A percentile compares a stretch with the other conserved stretches of the same genome.
Evolutionary conservation across 2,888 invertebrate genomes (phyloP).

Genomic region (Elmis aenea): DNA sequence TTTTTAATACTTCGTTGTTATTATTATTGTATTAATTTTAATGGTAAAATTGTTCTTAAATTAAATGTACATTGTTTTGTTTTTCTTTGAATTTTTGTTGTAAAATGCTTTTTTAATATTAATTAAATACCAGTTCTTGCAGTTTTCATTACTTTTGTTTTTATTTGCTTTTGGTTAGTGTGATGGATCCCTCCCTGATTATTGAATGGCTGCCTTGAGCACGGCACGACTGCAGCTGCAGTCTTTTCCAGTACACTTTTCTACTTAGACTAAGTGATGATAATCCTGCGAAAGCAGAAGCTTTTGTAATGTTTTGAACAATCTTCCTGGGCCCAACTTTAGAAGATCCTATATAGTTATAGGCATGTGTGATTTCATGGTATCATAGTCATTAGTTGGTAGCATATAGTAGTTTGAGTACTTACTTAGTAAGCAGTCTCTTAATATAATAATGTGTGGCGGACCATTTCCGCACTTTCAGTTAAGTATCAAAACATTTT

Average conservation of each 20-base stretch:
- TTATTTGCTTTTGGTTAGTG: conserved; percentile 26
- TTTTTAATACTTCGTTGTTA: conserved; percentile 59
- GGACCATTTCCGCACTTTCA: conserved; percentile 7
- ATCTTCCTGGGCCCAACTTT: conserved; percentile 49
- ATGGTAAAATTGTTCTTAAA: conserved; percentile 70
- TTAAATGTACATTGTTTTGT: conserved; percentile 72
- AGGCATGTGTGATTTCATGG: conserved; percentile 49
- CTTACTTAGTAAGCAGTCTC: conserved; percentile 30
- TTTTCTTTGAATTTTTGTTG: conserved; percentile 71
- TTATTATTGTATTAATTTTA: conserved; percentile 57
- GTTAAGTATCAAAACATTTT: conserved; percentile 37
- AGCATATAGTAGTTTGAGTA: conserved; percentile 34
- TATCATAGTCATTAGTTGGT: conserved; percentile 47
- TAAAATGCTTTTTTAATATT: conserved; percentile 66
- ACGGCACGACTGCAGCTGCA: conserved; percentile 38
- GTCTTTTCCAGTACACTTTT: conserved; percentile 26
- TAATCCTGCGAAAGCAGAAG: conserved; percentile 38
- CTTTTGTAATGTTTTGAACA: conserved; percentile 44
- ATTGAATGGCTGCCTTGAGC: conserved; percentile 26
- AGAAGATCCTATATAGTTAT: conserved; percentile 43
- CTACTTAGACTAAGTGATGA: conserved; percentile 41
- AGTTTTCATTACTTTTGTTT: conserved; percentile 59
- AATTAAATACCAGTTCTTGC: conserved; percentile 71
- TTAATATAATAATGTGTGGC: conserved; percentile 13
- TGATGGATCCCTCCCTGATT: conserved; percentile 5